Percentiles rank a stretch among this genome's conserved stretches.
phyloP scores from a whole-genome alignment of 2,888 invertebrate species.

The Cetonia aurata region DNA sequence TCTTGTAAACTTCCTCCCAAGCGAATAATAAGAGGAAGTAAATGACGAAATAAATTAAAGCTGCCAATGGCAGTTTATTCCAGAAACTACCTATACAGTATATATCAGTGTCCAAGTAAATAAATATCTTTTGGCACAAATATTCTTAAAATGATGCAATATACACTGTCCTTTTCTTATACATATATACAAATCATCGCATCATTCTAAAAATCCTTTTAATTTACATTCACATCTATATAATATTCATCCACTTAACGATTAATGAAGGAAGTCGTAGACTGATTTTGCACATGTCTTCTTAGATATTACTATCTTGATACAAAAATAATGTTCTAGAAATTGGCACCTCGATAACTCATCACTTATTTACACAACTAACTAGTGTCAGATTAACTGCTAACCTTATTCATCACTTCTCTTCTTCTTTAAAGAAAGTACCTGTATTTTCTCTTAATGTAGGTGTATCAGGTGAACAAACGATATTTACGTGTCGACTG shows the following conservation, averaged over 20 bases:
- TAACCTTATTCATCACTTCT: conserved; percentile 48
- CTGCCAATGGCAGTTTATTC: conserved; percentile 57
- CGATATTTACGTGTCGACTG: conserved; percentile 63
- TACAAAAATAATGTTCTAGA: conserved; percentile 36
- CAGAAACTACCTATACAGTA: conserved; percentile 45
- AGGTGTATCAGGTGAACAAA: conserved; percentile 65
- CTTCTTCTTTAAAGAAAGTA: conserved; percentile 46
- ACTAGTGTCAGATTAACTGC: conserved; percentile 4
- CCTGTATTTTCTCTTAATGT: conserved; percentile 52
- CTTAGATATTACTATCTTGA: conserved; percentile 33
- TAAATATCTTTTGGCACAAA: conserved; percentile 52
- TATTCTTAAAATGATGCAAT: conserved; percentile 43
- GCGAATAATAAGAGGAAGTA: neutral
- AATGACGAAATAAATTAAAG: conserved; percentile 56
- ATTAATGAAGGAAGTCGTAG: too few relatives aligned
- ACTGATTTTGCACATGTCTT: conserved; percentile 46
- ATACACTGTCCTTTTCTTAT: neutral
- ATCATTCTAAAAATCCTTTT: conserved; percentile 42
- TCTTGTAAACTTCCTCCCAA: neutral
- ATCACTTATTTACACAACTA: conserved; percentile 13
- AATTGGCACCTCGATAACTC: conserved; percentile 50
- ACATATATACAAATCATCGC: conserved; percentile 23
- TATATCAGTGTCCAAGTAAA: conserved; percentile 46
- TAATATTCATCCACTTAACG: conserved; percentile 34
- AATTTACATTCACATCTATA: conserved; percentile 32